Conservation (phyloP, 2,888 invertebrate species). For the Cordilura impudica region DNA sequence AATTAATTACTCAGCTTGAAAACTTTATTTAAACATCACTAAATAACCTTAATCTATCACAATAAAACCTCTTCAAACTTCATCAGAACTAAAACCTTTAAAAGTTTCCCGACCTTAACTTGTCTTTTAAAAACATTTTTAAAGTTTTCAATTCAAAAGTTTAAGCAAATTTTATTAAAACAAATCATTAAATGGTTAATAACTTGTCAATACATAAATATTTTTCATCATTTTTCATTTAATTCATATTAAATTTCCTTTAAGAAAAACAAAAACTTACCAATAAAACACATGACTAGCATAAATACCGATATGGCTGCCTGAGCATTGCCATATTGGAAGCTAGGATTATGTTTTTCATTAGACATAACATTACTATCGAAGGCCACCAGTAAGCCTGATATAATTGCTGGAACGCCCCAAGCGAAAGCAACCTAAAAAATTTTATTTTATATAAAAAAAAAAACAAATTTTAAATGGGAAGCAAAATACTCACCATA, state of each 20-base stretch:
- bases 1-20: conserved; percentile 73
- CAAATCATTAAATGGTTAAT: conserved; percentile 35
- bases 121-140: conserved; percentile 13
- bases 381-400: conserved; percentile 82
- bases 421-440: conserved; percentile 81
- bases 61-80: background rate
- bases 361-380: conserved; percentile 79
- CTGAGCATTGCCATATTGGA: conserved; percentile 87
- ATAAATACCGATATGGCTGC: conserved; percentile 88
- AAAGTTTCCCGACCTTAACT: conserved; percentile 31
- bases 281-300: conserved; percentile 87
- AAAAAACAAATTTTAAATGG: background rate
- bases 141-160: background rate
- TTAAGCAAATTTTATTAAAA: background rate
- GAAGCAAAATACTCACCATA: conserved; percentile 78
- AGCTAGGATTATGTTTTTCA: conserved; percentile 85
- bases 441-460: background rate
- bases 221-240: conserved; percentile 54
- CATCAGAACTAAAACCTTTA: background rate
- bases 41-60: conserved; percentile 58
- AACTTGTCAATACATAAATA: conserved; percentile 47
- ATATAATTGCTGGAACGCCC: conserved; percentile 84
- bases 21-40: conserved; percentile 74
- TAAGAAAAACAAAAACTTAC: conserved; percentile 79
- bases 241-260: no score